phyloP scores from a whole-genome alignment of 2,888 invertebrate species.

The Aphidoletes aphidimyza region DNA sequence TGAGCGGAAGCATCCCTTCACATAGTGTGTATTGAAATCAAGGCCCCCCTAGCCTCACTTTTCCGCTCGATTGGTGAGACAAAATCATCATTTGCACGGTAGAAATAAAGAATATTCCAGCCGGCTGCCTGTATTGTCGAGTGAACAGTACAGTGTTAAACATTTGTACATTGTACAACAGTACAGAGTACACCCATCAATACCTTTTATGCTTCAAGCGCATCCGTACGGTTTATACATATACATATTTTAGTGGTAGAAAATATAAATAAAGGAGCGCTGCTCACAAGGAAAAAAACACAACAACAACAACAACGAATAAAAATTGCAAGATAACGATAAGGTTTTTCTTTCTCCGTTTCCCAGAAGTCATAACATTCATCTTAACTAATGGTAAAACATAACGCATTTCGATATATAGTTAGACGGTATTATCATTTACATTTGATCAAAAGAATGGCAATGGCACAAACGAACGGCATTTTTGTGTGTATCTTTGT shows the following conservation, averaged over 20 bases:
- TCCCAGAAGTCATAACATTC: conserved; percentile 39
- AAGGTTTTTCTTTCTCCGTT: neutral
- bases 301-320: neutral
- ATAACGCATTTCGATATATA: conserved; percentile 25
- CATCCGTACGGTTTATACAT: neutral
- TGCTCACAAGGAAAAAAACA: neutral
- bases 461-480: neutral
- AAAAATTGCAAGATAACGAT: conserved; percentile 42
- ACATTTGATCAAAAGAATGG: conserved; percentile 44
- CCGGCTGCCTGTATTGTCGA: too few species aligned
- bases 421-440: conserved; percentile 34
- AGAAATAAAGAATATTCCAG: conserved; percentile 2
- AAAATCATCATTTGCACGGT: conserved; percentile 33
- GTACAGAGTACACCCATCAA: too few species aligned
- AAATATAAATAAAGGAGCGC: neutral
- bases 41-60: conserved; percentile 5
- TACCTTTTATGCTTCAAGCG: too few species aligned
- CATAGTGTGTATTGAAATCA: too few species aligned
- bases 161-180: too few species aligned
- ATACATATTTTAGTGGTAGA: neutral
- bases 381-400: conserved; percentile 8
- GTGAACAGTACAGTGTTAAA: too few species aligned
- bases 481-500: neutral
- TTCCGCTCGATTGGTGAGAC: conserved; percentile 35
- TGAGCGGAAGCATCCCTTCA: neutral